Conservation (phyloP, 2,113 vertebrate genomes). For the Scomber colias region DNA sequence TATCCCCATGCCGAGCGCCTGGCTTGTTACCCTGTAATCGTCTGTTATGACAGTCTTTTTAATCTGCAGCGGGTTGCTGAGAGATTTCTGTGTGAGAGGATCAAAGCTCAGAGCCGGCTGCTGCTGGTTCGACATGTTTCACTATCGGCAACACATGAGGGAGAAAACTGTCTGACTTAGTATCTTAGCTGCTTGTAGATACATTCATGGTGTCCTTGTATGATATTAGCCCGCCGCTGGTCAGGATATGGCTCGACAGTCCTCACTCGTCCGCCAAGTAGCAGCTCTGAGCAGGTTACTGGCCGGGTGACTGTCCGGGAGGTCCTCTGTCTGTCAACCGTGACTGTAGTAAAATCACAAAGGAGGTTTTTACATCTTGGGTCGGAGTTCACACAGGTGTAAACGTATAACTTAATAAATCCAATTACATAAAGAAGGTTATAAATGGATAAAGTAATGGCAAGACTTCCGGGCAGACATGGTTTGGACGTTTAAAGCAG, state of each 20-base stretch:
- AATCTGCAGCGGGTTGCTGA: slow-evolving; percentile 76
- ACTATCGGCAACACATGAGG: neutral
- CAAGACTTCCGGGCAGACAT: neutral
- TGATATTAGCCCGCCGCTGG: slow-evolving; percentile 14
- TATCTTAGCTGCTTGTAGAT: neutral
- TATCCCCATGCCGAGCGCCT: slow-evolving; percentile 91
- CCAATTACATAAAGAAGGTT: neutral
- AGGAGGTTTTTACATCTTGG: neutral
- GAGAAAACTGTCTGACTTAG: neutral
- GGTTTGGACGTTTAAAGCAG: neutral
- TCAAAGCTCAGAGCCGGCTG: slow-evolving; percentile 49
- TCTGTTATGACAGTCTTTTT: slow-evolving; percentile 91
- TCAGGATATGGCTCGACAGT: neutral
- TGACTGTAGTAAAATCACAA: neutral
- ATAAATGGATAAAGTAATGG: neutral
- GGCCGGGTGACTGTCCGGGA: neutral
- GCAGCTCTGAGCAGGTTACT: neutral
- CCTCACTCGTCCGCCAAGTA: neutral
- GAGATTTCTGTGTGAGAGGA: slow-evolving; percentile 75
- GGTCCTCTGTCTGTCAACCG: neutral
- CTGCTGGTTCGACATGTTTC: slow-evolving; percentile 73
- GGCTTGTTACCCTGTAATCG: slow-evolving; percentile 90
- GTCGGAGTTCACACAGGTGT: no score
- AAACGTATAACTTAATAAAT: neutral
- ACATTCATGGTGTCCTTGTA: slow-evolving; percentile 17